These are phyloP conservation scores for Regulus satrapa DNA, from an alignment of 2,113 vertebrate genomes.

Conservation along the genomic window DNA sequence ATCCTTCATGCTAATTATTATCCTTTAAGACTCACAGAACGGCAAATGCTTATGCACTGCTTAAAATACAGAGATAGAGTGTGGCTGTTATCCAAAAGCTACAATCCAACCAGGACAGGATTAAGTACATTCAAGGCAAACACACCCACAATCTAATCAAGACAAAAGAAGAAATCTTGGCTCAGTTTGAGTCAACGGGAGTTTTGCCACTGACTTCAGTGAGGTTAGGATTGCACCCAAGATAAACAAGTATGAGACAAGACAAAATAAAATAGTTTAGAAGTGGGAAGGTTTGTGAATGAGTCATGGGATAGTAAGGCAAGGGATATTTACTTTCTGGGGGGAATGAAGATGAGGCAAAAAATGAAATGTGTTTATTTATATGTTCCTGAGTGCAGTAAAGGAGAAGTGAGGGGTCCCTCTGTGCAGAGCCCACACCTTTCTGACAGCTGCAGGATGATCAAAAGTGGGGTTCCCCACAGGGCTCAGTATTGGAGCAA, in stretches of 20 bases:
- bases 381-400: neutral
- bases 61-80: neutral
- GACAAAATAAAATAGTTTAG: slow-evolving; percentile 50
- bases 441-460: neutral
- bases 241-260: slow-evolving; percentile 53
- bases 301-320: slow-evolving; percentile 28
- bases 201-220: slow-evolving; percentile 48
- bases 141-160: slow-evolving; percentile 51
- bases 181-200: slow-evolving; percentile 11
- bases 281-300: slow-evolving; percentile 19
- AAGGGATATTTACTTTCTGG: neutral
- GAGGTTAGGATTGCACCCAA: slow-evolving; percentile 41
- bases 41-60: neutral
- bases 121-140: slow-evolving; percentile 41
- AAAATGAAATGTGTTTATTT: neutral
- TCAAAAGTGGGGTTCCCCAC: rapidly evolving
- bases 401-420: neutral
- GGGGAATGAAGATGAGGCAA: neutral
- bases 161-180: slow-evolving; percentile 48
- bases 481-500: neutral
- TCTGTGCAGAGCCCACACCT: rapidly evolving
- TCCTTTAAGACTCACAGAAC: neutral
- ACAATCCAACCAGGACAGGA: slow-evolving; percentile 1
- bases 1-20: slow-evolving; percentile 23
- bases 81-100: neutral